Conservation (phyloP, 1,140 invertebrate species). For the Steinernema feltiae region DNA sequence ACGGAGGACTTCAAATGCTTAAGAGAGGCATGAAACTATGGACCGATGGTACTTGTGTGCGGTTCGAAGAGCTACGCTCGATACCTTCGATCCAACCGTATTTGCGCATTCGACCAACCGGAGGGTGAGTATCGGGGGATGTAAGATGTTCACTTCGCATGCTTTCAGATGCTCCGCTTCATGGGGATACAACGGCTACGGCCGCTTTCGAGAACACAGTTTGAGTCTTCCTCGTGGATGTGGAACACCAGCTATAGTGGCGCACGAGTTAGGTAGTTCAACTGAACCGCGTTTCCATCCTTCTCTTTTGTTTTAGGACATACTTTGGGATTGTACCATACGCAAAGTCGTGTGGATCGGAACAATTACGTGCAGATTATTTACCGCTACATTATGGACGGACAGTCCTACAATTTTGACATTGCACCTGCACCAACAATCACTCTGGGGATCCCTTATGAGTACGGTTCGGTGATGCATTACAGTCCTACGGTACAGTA, state of each 20-base stretch:
- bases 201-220: neutral
- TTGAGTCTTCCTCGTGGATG: neutral
- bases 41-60: neutral
- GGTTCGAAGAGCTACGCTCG: neutral
- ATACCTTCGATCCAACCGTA: neutral
- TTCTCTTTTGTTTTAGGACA: neutral
- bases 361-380: neutral
- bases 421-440: neutral
- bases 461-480: neutral
- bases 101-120: neutral
- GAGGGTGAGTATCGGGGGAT: neutral
- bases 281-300: neutral
- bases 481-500: neutral
- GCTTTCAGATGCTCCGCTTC: neutral
- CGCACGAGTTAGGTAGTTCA: neutral
- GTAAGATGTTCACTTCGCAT: neutral
- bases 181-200: neutral
- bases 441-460: neutral
- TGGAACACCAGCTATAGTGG: neutral
- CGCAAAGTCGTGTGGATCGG: neutral
- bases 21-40: neutral
- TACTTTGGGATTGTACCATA: neutral
- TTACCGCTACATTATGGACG: neutral
- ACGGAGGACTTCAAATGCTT: neutral
- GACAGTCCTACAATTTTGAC: neutral